Evolutionary conservation across 2,888 invertebrate genomes (phyloP).

Genomic region (Auanema freiburgensis): DNA sequence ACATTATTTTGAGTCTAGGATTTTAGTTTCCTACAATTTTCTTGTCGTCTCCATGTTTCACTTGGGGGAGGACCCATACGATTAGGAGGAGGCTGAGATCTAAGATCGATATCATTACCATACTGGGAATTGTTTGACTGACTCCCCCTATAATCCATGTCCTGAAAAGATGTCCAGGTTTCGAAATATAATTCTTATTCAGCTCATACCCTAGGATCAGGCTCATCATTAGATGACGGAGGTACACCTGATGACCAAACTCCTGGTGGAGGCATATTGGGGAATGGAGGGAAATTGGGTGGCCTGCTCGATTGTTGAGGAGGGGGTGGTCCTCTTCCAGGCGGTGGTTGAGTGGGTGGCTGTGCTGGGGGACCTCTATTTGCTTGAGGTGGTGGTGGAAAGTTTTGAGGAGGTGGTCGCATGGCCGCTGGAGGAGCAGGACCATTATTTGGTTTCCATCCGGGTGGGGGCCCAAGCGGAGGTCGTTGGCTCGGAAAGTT

Average conservation of each 20-base stretch:
- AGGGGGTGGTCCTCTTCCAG: not conserved
- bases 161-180: no score
- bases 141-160: no score
- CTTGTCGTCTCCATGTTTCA: not conserved
- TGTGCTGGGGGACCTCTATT: not conserved
- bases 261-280: not conserved
- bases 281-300: not conserved
- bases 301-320: conserved; percentile 7
- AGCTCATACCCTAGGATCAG: not conserved
- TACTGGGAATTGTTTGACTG: no score
- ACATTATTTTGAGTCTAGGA: not conserved
- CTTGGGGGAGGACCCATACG: conserved; percentile 2
- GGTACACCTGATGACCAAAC: conserved; percentile 4
- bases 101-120: no score
- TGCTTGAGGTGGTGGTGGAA: conserved; percentile 2
- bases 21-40: conserved; percentile 7
- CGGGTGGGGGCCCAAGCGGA: conserved; percentile 11
- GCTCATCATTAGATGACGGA: not conserved
- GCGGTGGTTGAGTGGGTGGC: conserved; percentile 5
- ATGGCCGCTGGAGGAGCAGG: not conserved
- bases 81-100: not conserved
- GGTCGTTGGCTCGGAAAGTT: conserved; percentile 24
- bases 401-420: not conserved
- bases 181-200: no score
- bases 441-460: conserved; percentile 19